These are phyloP conservation scores for Lepus timidus DNA, from an alignment of 2,113 vertebrate species.

Conservation along the genomic window DNA sequence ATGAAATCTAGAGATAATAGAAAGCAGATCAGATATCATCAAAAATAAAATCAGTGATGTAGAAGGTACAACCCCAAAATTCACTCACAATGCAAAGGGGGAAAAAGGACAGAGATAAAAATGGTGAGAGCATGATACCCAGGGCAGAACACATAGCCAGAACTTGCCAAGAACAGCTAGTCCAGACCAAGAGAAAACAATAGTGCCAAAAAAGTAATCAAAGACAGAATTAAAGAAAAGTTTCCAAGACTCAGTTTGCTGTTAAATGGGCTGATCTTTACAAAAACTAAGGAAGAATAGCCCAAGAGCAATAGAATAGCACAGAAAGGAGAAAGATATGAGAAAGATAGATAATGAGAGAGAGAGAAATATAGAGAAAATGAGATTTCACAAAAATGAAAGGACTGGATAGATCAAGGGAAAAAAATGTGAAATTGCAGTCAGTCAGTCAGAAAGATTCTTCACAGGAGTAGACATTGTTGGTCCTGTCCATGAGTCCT, in stretches of 20 bases:
- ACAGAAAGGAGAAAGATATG: background rate
- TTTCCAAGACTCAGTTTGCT: background rate
- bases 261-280: background rate
- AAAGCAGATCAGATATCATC: background rate
- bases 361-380: background rate
- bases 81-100: conserved; percentile 7
- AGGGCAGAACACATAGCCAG: background rate
- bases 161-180: background rate
- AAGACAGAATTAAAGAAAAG: conserved; percentile 31
- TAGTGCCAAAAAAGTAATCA: background rate
- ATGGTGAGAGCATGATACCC: background rate
- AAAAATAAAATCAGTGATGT: conserved; percentile 49
- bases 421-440: background rate
- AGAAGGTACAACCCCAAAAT: background rate
- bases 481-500: accelerated
- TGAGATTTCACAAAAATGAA: background rate
- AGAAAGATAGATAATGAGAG: background rate
- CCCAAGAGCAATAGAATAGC: background rate
- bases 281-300: background rate
- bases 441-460: background rate
- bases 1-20: conserved; percentile 1
- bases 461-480: no score
- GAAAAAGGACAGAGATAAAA: conserved; percentile 10
- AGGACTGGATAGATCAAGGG: background rate
- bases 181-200: background rate